Base-by-base conservation (phyloP, 1,140 invertebrate genomes). In the Neomicropteryx cornuta region DNA sequence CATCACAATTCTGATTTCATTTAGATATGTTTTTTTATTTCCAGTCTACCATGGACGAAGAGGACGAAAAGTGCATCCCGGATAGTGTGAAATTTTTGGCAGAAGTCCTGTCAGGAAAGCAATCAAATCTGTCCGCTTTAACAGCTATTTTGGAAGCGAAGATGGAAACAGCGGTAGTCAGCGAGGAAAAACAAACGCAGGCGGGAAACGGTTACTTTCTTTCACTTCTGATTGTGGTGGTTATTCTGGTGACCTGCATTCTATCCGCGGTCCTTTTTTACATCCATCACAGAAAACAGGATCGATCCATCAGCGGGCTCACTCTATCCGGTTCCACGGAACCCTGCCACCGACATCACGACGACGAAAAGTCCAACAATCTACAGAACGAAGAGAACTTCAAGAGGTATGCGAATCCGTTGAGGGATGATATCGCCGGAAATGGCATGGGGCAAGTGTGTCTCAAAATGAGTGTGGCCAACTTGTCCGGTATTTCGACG, bases 371-470 rank as follows among this genome's bases (percentile, higher is more conserved):
- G 51, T 85, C 83, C 0, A 89, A 89, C 51, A 91, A 91, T 55
- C 62, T 89, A 28, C 86, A 90, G 54, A 90, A 90, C 57, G 87
- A 91, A 53, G 86, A 92, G 58, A 90, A 91, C 50, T 64, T 90
- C 17, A 72, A 86, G 23, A 60, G 77, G 70, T 69, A 71, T 47
- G 69, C 70, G 21, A 72, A 71, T 55, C 72, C 70, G 23, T 52
- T 62, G 32, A 65, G 62, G 24, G 72, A 71, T 35, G 68, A 70
- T 1, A 48, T 17, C 11, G 47, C 57, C 18, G 57, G 56, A 13
- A 60, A 57, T 41, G 60, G 61, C 38, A n/a, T n/a, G 62, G 59
- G 39, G 53, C 55, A 5, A 58, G 43, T 58, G 46, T 55, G 49
- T 5, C 55, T 53, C 42, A 50, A 54, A 22, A 51, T 53, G 42